These are phyloP conservation scores for Drosophila lowei DNA, from an alignment of 1,140 invertebrate genomes.

Conservation along the genomic window DNA sequence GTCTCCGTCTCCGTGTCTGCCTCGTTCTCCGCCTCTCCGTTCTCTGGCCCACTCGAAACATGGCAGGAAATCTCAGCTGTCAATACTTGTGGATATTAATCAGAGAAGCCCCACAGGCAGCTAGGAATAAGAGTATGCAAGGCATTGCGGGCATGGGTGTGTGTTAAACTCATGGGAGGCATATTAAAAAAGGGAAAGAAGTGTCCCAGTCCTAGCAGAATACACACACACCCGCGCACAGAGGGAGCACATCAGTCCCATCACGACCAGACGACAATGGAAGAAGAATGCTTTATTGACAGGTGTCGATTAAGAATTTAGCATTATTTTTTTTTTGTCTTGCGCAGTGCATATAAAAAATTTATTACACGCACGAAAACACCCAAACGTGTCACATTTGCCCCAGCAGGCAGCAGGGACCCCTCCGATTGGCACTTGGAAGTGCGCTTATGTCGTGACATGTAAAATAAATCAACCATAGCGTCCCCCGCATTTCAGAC, in stretches of 20 bases:
- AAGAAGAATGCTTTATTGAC: constrained; percentile 63
- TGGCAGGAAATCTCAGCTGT: constrained; percentile 69
- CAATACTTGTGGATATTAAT: constrained; percentile 78
- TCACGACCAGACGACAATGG: constrained; percentile 1
- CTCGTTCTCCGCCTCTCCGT: neutral
- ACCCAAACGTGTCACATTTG: constrained; percentile 76
- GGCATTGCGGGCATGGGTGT: constrained; percentile 28
- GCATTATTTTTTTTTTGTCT: constrained; percentile 74
- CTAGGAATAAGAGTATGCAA: constrained; percentile 42
- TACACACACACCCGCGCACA: constrained; percentile 2
- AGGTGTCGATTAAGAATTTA: constrained; percentile 81
- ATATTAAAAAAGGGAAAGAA: constrained; percentile 65
- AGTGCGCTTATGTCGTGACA: constrained; percentile 77
- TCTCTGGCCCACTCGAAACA: constrained; percentile 11
- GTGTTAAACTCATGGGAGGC: constrained; percentile 58
- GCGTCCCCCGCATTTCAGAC: constrained; percentile 21
- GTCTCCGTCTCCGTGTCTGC: neutral
- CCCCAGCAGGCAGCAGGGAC: constrained; percentile 8
- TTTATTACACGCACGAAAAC: constrained; percentile 81
- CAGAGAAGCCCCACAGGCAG: constrained; percentile 35
- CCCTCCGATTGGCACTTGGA: constrained; percentile 58
- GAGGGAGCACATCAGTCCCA: constrained; percentile 45
- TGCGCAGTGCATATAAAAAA: constrained; percentile 76
- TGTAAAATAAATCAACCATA: constrained; percentile 77
- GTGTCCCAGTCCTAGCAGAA: constrained; percentile 20